phyloP scores from a whole-genome alignment of 2,113 vertebrate species.

The Apeltes quadracus region DNA sequence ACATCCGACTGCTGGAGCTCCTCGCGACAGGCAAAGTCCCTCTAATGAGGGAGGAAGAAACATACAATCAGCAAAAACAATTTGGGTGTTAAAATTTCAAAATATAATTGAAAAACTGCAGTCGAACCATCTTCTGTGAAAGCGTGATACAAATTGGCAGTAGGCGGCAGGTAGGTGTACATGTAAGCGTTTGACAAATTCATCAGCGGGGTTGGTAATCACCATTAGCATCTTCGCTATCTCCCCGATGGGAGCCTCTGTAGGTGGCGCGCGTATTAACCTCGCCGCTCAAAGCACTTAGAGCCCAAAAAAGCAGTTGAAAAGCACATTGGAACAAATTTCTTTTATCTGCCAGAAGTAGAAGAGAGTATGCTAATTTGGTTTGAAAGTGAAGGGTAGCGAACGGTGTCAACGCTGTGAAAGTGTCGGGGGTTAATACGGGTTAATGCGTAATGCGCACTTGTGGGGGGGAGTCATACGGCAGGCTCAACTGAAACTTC shows the following conservation, averaged over 20 bases:
- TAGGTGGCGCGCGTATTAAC: slow-evolving; percentile 60
- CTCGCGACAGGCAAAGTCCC: slow-evolving; percentile 91
- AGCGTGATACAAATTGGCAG: slow-evolving; percentile 10
- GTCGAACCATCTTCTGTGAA: slow-evolving; percentile 2
- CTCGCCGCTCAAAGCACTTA: slow-evolving; percentile 22
- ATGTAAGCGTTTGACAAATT: slow-evolving; percentile 44
- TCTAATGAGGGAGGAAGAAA: slow-evolving; percentile 73
- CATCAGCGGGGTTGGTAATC: slow-evolving; percentile 43
- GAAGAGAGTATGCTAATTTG: slow-evolving; percentile 56
- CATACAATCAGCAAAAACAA: too few relatives aligned
- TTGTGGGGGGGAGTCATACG: slow-evolving; percentile 51
- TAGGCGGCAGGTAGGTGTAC: slow-evolving; percentile 41
- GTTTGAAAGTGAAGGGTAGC: slow-evolving; percentile 48
- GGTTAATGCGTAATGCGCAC: slow-evolving; percentile 68
- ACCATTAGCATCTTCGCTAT: slow-evolving; percentile 50
- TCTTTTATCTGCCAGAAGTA: slow-evolving; percentile 48
- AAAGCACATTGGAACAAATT: slow-evolving; percentile 59
- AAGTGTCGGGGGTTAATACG: slow-evolving; percentile 61
- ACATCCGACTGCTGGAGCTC: slow-evolving; percentile 91
- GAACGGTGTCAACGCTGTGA: slow-evolving; percentile 48
- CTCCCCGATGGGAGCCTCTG: slow-evolving; percentile 55
- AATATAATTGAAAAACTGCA: slow-evolving; percentile 1
- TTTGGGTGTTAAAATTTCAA: too few relatives aligned
- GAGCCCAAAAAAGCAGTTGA: slow-evolving; percentile 46
- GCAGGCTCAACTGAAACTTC: slow-evolving; percentile 62